These are phyloP conservation scores for Papilio demoleus DNA, from an alignment of 2,888 invertebrate species.

Conservation along the genomic window DNA sequence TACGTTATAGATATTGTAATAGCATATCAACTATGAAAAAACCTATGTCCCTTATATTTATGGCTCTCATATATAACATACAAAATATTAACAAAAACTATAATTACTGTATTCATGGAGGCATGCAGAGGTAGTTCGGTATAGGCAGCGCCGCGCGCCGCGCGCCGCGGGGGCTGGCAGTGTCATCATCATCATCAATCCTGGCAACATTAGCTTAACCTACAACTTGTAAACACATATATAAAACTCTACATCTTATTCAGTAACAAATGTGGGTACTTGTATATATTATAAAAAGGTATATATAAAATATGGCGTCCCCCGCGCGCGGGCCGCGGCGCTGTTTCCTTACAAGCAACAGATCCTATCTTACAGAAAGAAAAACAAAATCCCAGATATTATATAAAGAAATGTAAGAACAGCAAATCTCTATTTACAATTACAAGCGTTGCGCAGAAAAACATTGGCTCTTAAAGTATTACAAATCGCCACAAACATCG, in stretches of 20 bases:
- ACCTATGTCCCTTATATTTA: conserved; percentile 62
- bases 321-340: conserved; percentile 11
- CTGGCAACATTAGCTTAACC: conserved; percentile 26
- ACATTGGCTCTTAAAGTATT: conserved; percentile 57
- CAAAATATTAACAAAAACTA: conserved; percentile 77
- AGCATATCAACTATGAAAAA: conserved; percentile 57
- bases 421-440: conserved; percentile 72
- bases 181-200: too few species aligned
- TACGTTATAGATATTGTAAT: conserved; percentile 57
- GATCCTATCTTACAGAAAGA: conserved; percentile 52
- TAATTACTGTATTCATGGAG: conserved; percentile 71
- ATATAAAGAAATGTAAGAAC: conserved; percentile 52
- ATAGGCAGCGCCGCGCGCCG: conserved; percentile 59
- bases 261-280: conserved; percentile 21
- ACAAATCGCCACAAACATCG: conserved; percentile 58
- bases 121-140: conserved; percentile 81
- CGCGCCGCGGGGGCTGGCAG: conserved; percentile 47
- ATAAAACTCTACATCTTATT: conserved; percentile 39
- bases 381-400: conserved; percentile 44
- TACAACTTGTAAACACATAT: conserved; percentile 41
- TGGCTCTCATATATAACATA: conserved; percentile 71
- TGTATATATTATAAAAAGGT: conserved; percentile 39
- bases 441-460: conserved; percentile 69
- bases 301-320: conserved; percentile 29
- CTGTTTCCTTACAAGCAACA: conserved; percentile 49